phyloP scores from a whole-genome alignment of 2,888 invertebrate species.

The Papilio demoleus region DNA sequence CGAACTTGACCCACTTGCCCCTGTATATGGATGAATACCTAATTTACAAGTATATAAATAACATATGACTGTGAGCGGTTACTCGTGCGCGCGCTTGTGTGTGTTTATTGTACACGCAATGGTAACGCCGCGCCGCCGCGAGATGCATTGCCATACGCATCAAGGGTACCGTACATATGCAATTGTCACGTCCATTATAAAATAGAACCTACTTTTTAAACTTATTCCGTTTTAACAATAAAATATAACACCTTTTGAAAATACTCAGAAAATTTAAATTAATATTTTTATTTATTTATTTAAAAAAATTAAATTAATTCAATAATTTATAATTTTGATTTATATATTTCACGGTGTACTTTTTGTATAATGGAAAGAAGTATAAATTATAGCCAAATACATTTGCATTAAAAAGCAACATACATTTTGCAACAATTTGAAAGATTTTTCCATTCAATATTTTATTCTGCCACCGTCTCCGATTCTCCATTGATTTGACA shows the following conservation, averaged over 20 bases:
- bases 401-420: too few species aligned
- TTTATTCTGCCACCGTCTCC: too few species aligned
- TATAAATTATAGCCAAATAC: too few species aligned
- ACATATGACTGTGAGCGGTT: conserved; percentile 11
- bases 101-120: conserved; percentile 52
- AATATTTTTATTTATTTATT: background rate
- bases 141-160: conserved; percentile 57
- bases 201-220: conserved; percentile 34
- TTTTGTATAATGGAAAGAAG: background rate
- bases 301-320: too few species aligned
- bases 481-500: too few species aligned
- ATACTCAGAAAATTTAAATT: background rate
- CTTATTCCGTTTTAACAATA: conserved; percentile 10
- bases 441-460: too few species aligned
- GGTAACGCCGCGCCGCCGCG: conserved; percentile 47
- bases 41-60: conserved; percentile 58
- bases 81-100: conserved; percentile 9
- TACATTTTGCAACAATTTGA: too few species aligned
- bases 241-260: background rate
- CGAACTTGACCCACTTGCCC: conserved; percentile 77
- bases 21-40: conserved; percentile 55
- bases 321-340: too few species aligned
- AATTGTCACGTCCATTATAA: conserved; percentile 43
- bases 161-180: conserved; percentile 54
- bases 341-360: too few species aligned